A percentile compares a stretch with the other conserved stretches of the same genome.
phyloP scores from a whole-genome alignment of 1,140 invertebrate species.

The Calephelis nemesis region DNA sequence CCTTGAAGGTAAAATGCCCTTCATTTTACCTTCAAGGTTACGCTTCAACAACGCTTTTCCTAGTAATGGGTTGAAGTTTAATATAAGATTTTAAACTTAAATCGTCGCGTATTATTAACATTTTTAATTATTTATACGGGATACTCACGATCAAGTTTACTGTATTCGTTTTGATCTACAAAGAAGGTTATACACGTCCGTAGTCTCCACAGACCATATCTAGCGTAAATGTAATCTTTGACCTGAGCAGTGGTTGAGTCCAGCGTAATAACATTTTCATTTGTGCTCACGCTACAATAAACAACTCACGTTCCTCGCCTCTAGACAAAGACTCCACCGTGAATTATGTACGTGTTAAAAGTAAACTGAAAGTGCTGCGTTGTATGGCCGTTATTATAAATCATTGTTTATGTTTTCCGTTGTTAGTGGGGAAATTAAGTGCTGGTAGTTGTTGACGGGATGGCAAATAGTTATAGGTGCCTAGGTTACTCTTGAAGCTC shows the following conservation, averaged over 20 bases:
- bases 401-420: conserved; percentile 79
- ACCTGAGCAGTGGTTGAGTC: conserved; percentile 52
- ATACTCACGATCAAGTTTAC: no score
- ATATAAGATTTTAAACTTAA: no score
- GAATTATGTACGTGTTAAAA: conserved; percentile 79
- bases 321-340: conserved; percentile 75
- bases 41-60: no score
- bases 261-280: conserved; percentile 77
- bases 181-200: no score
- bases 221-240: conserved; percentile 30
- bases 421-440: conserved; percentile 69
- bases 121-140: no score
- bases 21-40: no score
- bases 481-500: no score
- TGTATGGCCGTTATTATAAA: conserved; percentile 77
- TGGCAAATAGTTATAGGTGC: not conserved
- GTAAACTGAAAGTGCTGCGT: conserved; percentile 76
- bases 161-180: no score
- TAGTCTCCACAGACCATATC: conserved; percentile 1
- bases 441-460: conserved; percentile 60
- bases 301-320: conserved; percentile 76
- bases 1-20: no score
- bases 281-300: conserved; percentile 76
- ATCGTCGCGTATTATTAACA: no score
- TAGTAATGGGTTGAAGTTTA: no score